Percentiles rank a stretch among this genome's conserved stretches.
These are phyloP conservation scores for Zaprionus ornatus DNA, from an alignment of 1,140 invertebrate species.

Conservation along the genomic window DNA sequence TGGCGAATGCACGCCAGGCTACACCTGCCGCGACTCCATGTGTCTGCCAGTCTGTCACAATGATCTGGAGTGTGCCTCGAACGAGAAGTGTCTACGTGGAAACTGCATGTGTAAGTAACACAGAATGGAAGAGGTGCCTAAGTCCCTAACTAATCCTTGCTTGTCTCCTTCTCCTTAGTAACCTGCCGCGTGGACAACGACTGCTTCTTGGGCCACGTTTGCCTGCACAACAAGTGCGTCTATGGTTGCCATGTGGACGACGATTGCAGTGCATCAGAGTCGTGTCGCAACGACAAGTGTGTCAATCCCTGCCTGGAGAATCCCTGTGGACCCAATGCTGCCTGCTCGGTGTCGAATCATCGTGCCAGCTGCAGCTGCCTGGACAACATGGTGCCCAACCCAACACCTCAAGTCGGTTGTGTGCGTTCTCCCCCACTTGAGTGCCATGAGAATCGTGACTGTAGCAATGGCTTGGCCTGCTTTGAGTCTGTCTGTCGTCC, in stretches of 20 bases:
- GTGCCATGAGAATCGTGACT: constrained; percentile 90
- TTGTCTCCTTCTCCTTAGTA: constrained; percentile 84
- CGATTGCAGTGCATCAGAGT: constrained; percentile 92
- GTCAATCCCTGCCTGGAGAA: constrained; percentile 90
- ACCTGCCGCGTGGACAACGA: constrained; percentile 95
- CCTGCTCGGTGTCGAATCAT: constrained; percentile 92
- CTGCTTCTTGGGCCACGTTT: constrained; percentile 95
- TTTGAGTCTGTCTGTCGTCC: constrained; percentile 89
- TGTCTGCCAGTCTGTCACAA: constrained; percentile 89
- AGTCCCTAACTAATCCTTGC: constrained; percentile 50
- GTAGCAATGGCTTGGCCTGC: constrained; percentile 88
- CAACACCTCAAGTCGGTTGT: constrained; percentile 92
- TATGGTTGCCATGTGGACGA: constrained; percentile 94
- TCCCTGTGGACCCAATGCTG: constrained; percentile 93
- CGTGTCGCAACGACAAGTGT: constrained; percentile 91
- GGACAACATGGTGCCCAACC: constrained; percentile 91
- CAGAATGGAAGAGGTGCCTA: not conserved
- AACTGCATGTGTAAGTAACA: constrained; percentile 90
- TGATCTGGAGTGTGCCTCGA: constrained; percentile 95
- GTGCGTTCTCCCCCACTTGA: constrained; percentile 89
- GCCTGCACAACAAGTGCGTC: constrained; percentile 92
- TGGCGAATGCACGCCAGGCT: constrained; percentile 88
- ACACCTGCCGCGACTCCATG: constrained; percentile 90
- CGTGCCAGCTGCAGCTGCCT: constrained; percentile 92
- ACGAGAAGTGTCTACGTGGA: constrained; percentile 93